Evolutionary conservation across 2,113 vertebrate genomes (phyloP).

Genomic region (Gymnorhina tibicen): DNA sequence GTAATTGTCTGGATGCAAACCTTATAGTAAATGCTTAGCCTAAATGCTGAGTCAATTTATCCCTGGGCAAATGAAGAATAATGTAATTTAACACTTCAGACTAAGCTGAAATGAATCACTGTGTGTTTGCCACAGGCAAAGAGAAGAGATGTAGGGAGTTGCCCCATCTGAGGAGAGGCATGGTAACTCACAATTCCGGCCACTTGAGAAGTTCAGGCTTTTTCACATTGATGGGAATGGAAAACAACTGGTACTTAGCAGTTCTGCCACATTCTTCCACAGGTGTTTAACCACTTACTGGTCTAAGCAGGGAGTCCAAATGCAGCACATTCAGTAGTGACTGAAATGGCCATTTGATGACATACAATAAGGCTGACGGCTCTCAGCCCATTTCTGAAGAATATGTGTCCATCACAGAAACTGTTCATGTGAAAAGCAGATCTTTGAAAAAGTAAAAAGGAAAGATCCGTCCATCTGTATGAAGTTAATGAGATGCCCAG

Average conservation of each 20-base stretch:
- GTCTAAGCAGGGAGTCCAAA: background rate
- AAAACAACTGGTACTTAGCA: background rate
- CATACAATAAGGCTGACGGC: background rate
- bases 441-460: background rate
- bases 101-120: background rate
- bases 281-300: background rate
- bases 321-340: background rate
- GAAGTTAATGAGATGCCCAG: background rate
- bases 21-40: conserved; percentile 20
- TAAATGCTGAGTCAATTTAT: conserved; percentile 63
- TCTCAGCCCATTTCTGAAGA: background rate
- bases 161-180: background rate
- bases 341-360: background rate
- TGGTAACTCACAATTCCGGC: background rate
- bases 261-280: background rate
- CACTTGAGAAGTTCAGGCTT: background rate
- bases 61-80: conserved; percentile 26
- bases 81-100: conserved; percentile 42
- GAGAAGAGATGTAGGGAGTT: background rate
- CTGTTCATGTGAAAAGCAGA: background rate
- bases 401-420: background rate
- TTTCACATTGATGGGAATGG: background rate
- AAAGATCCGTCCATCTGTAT: background rate
- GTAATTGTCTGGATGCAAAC: conserved; percentile 59
- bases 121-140: background rate